phyloP scores from a whole-genome alignment of 2,113 vertebrate genomes.

The Chlorocebus sabaeus region DNA sequence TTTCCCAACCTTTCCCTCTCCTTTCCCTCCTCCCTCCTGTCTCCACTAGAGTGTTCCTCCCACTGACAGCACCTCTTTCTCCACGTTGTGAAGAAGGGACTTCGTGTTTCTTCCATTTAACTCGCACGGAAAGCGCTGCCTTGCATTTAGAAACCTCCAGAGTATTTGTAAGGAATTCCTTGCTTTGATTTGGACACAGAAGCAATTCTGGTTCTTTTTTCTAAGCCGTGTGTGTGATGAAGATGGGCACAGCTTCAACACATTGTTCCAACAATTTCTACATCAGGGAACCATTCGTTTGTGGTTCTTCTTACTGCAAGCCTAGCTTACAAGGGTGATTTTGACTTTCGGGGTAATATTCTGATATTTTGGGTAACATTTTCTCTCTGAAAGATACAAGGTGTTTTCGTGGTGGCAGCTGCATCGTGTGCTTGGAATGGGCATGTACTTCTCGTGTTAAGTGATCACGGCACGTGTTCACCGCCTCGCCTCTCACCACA shows the following conservation, averaged over 20 bases:
- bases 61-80: slow-evolving; percentile 56
- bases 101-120: slow-evolving; percentile 34
- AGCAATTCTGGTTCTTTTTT: not conserved
- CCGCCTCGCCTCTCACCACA: rapidly evolving
- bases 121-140: not conserved
- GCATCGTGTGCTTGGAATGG: not conserved
- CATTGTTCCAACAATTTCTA: not conserved
- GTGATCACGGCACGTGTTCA: not conserved
- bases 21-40: not conserved
- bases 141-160: slow-evolving; percentile 36
- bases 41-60: slow-evolving; percentile 52
- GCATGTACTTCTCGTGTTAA: rapidly evolving
- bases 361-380: not conserved
- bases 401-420: not conserved
- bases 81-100: slow-evolving; percentile 42
- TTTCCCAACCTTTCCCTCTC: not conserved
- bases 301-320: not conserved
- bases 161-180: not conserved
- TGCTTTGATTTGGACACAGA: slow-evolving; percentile 2
- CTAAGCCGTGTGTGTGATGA: not conserved
- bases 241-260: not conserved
- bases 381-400: not conserved
- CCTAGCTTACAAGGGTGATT: not conserved
- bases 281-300: too few relatives aligned
- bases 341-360: not conserved